phyloP scores from a whole-genome alignment of 2,113 vertebrate genomes.

The Hydrochoerus hydrochaeris region DNA sequence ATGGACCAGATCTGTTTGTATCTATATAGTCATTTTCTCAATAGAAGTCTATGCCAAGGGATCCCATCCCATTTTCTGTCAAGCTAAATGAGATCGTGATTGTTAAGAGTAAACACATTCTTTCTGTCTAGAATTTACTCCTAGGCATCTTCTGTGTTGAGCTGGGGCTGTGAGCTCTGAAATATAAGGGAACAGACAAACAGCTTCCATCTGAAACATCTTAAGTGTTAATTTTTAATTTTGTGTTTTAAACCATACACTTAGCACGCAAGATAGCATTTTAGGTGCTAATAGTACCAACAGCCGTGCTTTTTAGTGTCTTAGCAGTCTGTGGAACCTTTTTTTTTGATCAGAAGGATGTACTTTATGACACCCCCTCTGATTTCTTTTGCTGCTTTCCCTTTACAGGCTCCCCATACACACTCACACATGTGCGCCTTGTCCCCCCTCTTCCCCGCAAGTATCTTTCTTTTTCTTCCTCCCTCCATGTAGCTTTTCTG shows the following conservation, averaged over 20 bases:
- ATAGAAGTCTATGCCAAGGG: slow-evolving; percentile 60
- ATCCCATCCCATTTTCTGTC: slow-evolving; percentile 71
- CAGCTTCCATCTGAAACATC: slow-evolving; percentile 40
- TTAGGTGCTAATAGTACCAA: slow-evolving; percentile 36
- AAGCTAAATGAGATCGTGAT: slow-evolving; percentile 62
- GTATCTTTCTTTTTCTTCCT: not conserved
- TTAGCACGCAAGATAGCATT: slow-evolving; percentile 68
- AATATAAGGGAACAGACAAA: slow-evolving; percentile 12
- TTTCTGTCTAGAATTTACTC: slow-evolving; percentile 67
- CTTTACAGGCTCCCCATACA: not conserved
- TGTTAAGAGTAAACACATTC: slow-evolving; percentile 64
- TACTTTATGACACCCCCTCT: not conserved
- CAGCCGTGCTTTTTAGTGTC: slow-evolving; percentile 42
- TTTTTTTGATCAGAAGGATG: slow-evolving; percentile 37
- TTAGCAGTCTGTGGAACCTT: slow-evolving; percentile 42
- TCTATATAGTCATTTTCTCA: slow-evolving; percentile 68
- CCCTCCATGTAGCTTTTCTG: slow-evolving; percentile 47
- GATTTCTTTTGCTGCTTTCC: slow-evolving; percentile 29
- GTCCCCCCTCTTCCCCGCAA: not conserved
- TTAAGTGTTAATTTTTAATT: slow-evolving; percentile 43
- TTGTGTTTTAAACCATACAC: slow-evolving; percentile 45
- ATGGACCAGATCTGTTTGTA: slow-evolving; percentile 70
- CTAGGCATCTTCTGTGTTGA: slow-evolving; percentile 47
- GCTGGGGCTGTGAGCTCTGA: slow-evolving; percentile 1
- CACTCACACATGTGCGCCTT: not conserved